A percentile compares a stretch with the other conserved stretches of the same genome.
Evolutionary conservation across 2,888 invertebrate genomes (phyloP).

Genomic region (Lottia gigantea): DNA sequence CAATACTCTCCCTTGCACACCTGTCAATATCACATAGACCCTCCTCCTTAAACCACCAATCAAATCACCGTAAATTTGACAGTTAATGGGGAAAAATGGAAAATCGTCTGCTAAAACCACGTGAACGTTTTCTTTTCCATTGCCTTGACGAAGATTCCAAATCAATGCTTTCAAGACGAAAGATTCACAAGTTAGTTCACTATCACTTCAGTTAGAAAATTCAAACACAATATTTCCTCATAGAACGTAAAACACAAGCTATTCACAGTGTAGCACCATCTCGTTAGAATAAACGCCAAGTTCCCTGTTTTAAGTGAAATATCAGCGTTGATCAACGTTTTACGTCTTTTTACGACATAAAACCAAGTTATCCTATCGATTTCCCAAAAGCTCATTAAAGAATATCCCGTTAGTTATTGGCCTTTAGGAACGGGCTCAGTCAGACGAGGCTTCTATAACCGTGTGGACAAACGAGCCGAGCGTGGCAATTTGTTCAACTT

Average conservation of each 20-base stretch:
- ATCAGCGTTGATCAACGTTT: background rate
- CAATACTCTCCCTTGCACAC: constrained; percentile 3
- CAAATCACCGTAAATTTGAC: constrained; percentile 7
- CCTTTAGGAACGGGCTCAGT: background rate
- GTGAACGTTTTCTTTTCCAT: background rate
- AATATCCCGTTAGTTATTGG: constrained; percentile 8
- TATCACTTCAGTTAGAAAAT: too few relatives aligned
- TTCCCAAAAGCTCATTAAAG: constrained; percentile 7
- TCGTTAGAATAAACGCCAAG: too few relatives aligned
- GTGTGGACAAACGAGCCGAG: background rate
- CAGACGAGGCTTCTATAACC: background rate
- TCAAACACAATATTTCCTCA: background rate
- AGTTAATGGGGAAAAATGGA: background rate
- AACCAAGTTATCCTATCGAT: constrained; percentile 8
- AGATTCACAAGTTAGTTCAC: background rate
- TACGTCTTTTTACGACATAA: background rate
- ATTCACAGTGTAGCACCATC: too few relatives aligned
- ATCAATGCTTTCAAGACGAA: constrained; percentile 3
- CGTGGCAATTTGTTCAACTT: background rate
- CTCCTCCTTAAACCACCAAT: constrained; percentile 4
- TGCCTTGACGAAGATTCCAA: background rate
- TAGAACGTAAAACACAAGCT: too few relatives aligned
- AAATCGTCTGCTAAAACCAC: constrained; percentile 6
- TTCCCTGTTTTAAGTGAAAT: too few relatives aligned
- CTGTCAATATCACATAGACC: background rate